These are phyloP conservation scores for Spongilla lacustris DNA, from an alignment of 37 sponge, comb jelly and placozoan species.

Conservation along the genomic window DNA sequence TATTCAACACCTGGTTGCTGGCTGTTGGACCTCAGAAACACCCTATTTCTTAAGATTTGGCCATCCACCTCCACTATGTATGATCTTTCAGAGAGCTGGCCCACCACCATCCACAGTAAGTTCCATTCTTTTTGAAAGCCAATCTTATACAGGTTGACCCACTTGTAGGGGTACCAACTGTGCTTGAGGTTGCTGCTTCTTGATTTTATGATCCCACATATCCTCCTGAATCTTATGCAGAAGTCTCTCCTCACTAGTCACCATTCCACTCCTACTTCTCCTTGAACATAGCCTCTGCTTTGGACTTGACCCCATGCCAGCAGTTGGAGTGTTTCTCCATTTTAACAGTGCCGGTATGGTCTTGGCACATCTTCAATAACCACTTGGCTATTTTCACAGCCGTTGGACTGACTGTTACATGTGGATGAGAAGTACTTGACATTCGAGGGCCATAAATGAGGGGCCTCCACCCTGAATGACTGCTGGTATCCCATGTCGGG, in stretches of 20 bases:
- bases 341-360: not conserved
- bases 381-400: conserved; percentile 34
- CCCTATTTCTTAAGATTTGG: not conserved
- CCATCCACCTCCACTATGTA: not conserved
- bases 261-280: not conserved
- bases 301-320: not conserved
- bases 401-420: conserved; percentile 30
- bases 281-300: not conserved
- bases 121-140: not conserved
- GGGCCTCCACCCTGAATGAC: not conserved
- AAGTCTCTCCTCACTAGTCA: not conserved
- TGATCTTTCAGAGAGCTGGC: not conserved
- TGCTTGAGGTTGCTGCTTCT: not conserved
- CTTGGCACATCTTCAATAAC: not conserved
- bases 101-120: not conserved
- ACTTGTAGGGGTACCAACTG: not conserved
- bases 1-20: not conserved
- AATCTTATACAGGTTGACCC: not conserved
- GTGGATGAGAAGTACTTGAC: conserved; percentile 27
- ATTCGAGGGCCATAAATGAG: conserved; percentile 9
- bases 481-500: conserved; percentile 21
- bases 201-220: not conserved
- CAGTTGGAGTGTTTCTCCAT: not conserved
- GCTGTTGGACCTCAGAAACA: not conserved
- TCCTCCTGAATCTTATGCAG: not conserved